Percentiles rank a stretch among this genome's conserved stretches.
These are phyloP conservation scores for Sarcophaga carnaria DNA, from an alignment of 2,888 invertebrate genomes.

Conservation along the genomic window DNA sequence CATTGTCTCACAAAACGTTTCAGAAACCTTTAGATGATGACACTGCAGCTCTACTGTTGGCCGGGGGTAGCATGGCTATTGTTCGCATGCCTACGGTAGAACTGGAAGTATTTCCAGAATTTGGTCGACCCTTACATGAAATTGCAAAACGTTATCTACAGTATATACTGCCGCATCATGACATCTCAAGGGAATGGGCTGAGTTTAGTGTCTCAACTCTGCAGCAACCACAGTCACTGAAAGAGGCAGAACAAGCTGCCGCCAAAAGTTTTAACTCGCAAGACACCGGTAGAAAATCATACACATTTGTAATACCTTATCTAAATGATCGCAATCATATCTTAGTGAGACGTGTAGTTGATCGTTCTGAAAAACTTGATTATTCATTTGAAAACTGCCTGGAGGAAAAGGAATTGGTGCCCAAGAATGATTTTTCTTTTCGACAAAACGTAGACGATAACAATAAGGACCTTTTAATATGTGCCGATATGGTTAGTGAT, in stretches of 20 bases:
- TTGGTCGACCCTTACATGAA: constrained; percentile 78
- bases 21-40: constrained; percentile 77
- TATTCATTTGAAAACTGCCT: constrained; percentile 72
- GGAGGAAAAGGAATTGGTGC: constrained; percentile 57
- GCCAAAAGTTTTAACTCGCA: constrained; percentile 53
- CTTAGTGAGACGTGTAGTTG: constrained; percentile 82
- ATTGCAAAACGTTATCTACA: constrained; percentile 80
- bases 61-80: constrained; percentile 78
- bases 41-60: constrained; percentile 75
- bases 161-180: constrained; percentile 78
- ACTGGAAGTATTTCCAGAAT: constrained; percentile 79
- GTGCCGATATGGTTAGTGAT: constrained; percentile 82
- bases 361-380: constrained; percentile 78
- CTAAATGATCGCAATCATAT: constrained; percentile 84
- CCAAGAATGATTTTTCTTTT: constrained; percentile 75
- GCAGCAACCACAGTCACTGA: constrained; percentile 69
- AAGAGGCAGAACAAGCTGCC: constrained; percentile 70
- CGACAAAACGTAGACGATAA: constrained; percentile 70
- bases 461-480: constrained; percentile 73
- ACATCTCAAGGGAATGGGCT: constrained; percentile 81
- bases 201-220: constrained; percentile 81
- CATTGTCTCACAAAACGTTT: constrained; percentile 78
- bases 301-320: constrained; percentile 85
- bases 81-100: constrained; percentile 80
- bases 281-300: constrained; percentile 74